phyloP scores from a whole-genome alignment of 2,888 invertebrate species.

The Cephus runcator region DNA sequence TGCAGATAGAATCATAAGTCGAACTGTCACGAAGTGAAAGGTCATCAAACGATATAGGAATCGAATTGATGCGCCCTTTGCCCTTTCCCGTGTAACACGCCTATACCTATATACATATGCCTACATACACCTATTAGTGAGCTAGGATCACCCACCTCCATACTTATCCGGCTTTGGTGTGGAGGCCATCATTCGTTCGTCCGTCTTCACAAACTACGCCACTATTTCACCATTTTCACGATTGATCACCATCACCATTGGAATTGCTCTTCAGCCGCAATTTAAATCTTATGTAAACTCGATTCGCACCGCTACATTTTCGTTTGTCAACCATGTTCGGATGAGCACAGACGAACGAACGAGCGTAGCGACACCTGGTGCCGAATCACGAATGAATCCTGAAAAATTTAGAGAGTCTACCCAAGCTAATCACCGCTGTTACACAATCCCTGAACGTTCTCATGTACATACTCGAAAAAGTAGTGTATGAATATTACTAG shows the following conservation, averaged over 20 bases:
- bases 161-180: slow-evolving; percentile 63
- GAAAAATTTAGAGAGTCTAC: no score
- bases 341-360: slow-evolving; percentile 27
- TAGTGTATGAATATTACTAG: no score
- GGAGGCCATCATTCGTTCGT: slow-evolving; percentile 53
- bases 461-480: no score
- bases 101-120: no score
- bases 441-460: no score
- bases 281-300: slow-evolving; percentile 62
- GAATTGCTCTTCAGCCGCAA: slow-evolving; percentile 54
- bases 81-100: no score
- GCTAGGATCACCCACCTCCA: slow-evolving; percentile 50
- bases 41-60: no score
- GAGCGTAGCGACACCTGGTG: slow-evolving; percentile 43
- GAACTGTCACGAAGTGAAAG: no score
- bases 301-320: slow-evolving; percentile 63
- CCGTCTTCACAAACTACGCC: slow-evolving; percentile 37
- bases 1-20: no score
- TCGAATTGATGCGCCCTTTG: no score
- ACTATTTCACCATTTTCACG: slow-evolving; percentile 59
- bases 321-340: slow-evolving; percentile 62
- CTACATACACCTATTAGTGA: no score
- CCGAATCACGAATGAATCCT: slow-evolving; percentile 2
- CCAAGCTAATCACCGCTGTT: no score
- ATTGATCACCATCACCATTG: slow-evolving; percentile 49